Evolutionary conservation across 2,888 invertebrate species (phyloP).

Genomic region (Agrilus cyanescens): DNA sequence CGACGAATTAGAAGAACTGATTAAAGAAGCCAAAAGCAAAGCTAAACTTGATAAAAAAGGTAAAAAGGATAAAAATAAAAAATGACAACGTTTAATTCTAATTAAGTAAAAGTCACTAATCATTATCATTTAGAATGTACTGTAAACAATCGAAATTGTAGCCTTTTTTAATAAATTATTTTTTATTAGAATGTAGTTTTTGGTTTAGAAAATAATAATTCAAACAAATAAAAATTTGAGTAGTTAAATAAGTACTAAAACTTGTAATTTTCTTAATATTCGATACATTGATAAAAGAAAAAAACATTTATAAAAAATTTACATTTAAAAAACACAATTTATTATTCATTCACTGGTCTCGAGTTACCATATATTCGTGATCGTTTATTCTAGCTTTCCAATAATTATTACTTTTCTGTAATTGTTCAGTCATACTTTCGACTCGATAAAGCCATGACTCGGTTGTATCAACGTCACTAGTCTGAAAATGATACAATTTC

Average conservation of each 20-base stretch:
- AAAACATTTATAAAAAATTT: not conserved
- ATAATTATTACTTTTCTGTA: constrained; percentile 20
- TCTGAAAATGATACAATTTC: constrained; percentile 5
- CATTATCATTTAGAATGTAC: too few species aligned
- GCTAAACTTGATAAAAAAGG: constrained; percentile 12
- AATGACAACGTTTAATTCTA: constrained; percentile 4
- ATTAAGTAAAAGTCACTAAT: constrained; percentile 3
- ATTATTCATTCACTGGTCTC: constrained; percentile 11
- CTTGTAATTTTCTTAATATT: not conserved
- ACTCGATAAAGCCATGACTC: constrained; percentile 19
- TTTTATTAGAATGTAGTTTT: too few species aligned
- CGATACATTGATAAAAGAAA: not conserved
- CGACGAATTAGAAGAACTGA: constrained; percentile 13
- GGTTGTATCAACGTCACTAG: constrained; percentile 7
- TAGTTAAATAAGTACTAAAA: constrained; percentile 3
- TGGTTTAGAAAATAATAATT: constrained; percentile 4
- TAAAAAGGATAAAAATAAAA: constrained; percentile 14
- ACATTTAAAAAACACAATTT: not conserved
- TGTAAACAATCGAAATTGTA: too few species aligned
- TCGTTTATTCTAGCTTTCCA: constrained; percentile 21
- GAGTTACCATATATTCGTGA: constrained; percentile 17
- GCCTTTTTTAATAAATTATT: too few species aligned
- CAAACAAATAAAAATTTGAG: constrained; percentile 2
- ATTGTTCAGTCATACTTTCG: constrained; percentile 20
- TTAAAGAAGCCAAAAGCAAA: constrained; percentile 10